Evolutionary conservation across 2,797 vertebrate genomes (phyloP).

Genomic region (Limosa lapponica): DNA sequence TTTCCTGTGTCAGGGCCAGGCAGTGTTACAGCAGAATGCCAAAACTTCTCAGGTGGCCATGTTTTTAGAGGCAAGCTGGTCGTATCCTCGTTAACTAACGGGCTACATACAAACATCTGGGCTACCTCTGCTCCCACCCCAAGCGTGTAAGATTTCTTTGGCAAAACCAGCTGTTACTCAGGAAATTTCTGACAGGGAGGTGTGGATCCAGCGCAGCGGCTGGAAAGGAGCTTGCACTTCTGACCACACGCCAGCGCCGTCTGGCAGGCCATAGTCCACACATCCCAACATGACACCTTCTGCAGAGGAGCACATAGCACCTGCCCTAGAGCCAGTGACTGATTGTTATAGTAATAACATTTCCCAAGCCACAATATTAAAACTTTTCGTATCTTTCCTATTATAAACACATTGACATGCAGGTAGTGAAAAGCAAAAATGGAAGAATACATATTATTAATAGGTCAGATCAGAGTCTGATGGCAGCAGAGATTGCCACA

Average conservation of each 20-base stretch:
- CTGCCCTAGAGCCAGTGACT: not conserved
- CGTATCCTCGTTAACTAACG: not conserved
- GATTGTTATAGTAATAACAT: not conserved
- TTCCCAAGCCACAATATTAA: not conserved
- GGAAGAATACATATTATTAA: not conserved
- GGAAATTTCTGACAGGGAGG: not conserved
- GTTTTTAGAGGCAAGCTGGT: not conserved
- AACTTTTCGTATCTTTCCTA: rapidly evolving
- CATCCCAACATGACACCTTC: not conserved
- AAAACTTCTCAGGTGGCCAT: not conserved
- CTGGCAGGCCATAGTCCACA: not conserved
- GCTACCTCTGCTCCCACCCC: not conserved
- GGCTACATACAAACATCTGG: not conserved
- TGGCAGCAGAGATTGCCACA: not conserved
- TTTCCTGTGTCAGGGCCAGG: rapidly evolving
- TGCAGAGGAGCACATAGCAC: not conserved
- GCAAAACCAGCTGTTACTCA: not conserved
- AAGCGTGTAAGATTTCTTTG: not conserved
- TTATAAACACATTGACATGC: not conserved
- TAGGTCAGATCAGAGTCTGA: not conserved
- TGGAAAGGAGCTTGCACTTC: not conserved
- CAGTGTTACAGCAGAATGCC: not conserved
- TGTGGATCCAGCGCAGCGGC: not conserved
- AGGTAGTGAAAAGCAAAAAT: not conserved
- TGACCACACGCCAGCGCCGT: rapidly evolving